Evolutionary conservation across 2,888 invertebrate genomes (phyloP).

Genomic region (Eucera pruinosa): DNA sequence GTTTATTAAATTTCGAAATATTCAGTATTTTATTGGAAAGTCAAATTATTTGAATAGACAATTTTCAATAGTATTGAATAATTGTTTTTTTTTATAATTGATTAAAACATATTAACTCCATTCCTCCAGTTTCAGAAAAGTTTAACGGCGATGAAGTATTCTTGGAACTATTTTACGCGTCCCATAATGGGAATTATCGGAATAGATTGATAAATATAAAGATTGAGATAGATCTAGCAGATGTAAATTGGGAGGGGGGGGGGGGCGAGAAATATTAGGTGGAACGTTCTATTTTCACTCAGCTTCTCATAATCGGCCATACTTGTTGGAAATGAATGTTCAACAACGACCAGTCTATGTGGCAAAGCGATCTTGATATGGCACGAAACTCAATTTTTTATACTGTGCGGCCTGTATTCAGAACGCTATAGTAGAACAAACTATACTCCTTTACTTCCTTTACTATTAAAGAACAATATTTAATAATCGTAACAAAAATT

Average conservation of each 20-base stretch:
- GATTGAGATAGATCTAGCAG: conserved; percentile 19
- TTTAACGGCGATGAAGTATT: not conserved
- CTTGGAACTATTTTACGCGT: not conserved
- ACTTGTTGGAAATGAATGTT: conserved; percentile 36
- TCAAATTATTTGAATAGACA: not conserved
- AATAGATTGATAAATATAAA: conserved; percentile 15
- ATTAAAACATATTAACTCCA: too few relatives aligned
- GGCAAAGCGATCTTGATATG: conserved; percentile 45
- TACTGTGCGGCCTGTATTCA: conserved; percentile 58
- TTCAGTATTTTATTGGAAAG: not conserved
- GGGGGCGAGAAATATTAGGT: conserved; percentile 7
- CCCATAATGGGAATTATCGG: conserved; percentile 10
- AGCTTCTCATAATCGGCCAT: conserved; percentile 49
- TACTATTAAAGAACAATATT: not conserved
- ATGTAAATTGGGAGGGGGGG: conserved; percentile 7
- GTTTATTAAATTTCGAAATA: not conserved
- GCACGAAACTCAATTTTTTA: conserved; percentile 62
- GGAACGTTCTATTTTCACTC: conserved; percentile 42
- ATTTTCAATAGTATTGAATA: not conserved
- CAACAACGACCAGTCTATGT: conserved; percentile 58
- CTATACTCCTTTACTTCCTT: conserved; percentile 33
- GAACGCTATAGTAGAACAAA: conserved; percentile 51
- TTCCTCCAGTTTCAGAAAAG: too few relatives aligned
- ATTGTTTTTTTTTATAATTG: not conserved
- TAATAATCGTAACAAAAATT: not conserved